These are phyloP conservation scores for Leptarthrus brevirostris DNA, from an alignment of 2,888 invertebrate species.

Conservation along the genomic window DNA sequence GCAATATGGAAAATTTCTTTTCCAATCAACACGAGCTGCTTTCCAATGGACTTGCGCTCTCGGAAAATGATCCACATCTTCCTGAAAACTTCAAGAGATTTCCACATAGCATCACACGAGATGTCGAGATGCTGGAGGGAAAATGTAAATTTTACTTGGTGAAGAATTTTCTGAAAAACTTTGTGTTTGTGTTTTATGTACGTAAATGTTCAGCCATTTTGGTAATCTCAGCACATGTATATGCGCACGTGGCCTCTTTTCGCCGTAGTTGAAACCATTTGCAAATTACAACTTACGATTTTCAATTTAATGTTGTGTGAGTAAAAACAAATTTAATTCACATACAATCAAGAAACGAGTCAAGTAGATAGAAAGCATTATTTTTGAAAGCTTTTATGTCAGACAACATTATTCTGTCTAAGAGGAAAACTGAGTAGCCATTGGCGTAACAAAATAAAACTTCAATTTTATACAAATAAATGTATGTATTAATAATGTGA, in stretches of 20 bases:
- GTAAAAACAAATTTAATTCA: slow-evolving; percentile 13
- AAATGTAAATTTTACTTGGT: slow-evolving; percentile 1
- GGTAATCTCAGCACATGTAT: slow-evolving; percentile 8
- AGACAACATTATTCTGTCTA: neutral
- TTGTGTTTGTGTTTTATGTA: neutral
- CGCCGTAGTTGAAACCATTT: slow-evolving; percentile 1
- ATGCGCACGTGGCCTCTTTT: slow-evolving; percentile 33
- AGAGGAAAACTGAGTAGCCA: too few species aligned
- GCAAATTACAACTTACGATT: slow-evolving; percentile 20
- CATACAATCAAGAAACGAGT: neutral
- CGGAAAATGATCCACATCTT: neutral
- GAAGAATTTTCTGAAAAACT: neutral
- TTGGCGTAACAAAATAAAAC: too few species aligned
- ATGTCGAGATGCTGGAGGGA: slow-evolving; percentile 6
- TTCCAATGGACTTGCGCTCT: slow-evolving; percentile 21
- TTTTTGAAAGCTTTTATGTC: neutral
- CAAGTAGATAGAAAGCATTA: neutral
- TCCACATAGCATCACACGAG: neutral
- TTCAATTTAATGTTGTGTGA: slow-evolving; percentile 4
- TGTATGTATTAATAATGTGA: too few species aligned
- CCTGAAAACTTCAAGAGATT: neutral
- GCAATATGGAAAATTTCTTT: slow-evolving; percentile 8
- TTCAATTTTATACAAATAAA: too few species aligned
- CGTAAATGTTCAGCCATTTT: neutral
- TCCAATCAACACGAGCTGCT: neutral